Base-by-base conservation (phyloP, 2,797 vertebrate genomes). In the Cynodonichthys magdalenae region DNA sequence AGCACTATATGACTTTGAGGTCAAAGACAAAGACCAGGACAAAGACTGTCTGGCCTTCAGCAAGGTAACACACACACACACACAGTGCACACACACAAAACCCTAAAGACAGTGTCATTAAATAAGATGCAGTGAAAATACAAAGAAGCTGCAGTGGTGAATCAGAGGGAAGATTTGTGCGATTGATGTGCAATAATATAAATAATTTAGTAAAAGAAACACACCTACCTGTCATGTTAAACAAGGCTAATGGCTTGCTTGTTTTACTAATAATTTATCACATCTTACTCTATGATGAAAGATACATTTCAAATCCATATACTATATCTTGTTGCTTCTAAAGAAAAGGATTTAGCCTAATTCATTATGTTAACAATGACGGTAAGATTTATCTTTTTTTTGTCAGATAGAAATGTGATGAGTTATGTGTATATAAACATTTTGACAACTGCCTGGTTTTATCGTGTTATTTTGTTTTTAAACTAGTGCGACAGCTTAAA, bases 1-100 rank as follows among this genome's bases (percentile, higher is more conserved):
- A 92, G 97, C 98, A 10, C 93, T 99, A 85, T 99, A 99, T 0
- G 97, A 99, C 91, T 99, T 99, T 53, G 95, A 98, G 91, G 96
- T 99, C 84, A 99, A 98, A 88, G 96, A 99, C 89, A 96, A 95
- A 89, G 96, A 99, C 87, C 96, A 97, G 89, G 98, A 99, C 87
- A 98, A 98, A 84, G 97, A 99, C 87, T 99, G 98, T 78, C 88
- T 99, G 90, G 95, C 96, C 56, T 99, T 99, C 89, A 95, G 94
- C 76, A 99, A 99, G 96, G 98, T 99, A 58, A 39, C 45, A 18
- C 51, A 66, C 52, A 66, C 19, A 53, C 39, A 60, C 20, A 42
- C 50, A 57, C 20, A 55, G 56, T 34, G 49, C 28, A 60, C 19
- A 18, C 62, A 69, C 27, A 63, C 20, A 24, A 59, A 64, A 24